Base-by-base conservation (phyloP, 2,113 vertebrate genomes). In the Silurus glanis region DNA sequence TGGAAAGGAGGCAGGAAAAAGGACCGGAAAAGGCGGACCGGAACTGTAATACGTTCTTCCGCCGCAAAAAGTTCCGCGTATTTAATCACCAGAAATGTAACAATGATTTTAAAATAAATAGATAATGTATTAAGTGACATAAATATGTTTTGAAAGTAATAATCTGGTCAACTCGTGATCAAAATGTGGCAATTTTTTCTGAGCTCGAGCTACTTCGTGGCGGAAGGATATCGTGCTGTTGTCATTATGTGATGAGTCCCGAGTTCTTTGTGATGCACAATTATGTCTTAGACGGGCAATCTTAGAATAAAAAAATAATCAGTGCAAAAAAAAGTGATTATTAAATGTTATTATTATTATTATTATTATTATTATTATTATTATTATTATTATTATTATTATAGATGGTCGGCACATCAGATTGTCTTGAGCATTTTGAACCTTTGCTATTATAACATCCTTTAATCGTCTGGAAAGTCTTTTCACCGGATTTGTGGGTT, bases 1-100 rank as follows among this genome's bases (percentile, higher is more conserved):
- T 88, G 76, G 80, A 88, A 67, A 25, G 53, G 89, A 89, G 89
- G 86, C 89, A 88, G 86, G 84, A 89, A 89, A 89, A 82, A 89
- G 89, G 82, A 84, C 86, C 81, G 84, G 86, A 88, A 86, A 6
- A 84, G 69, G 86, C 14, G 23, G 79, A 76, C 6, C 86, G 76
- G 84, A 85, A 86, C 7, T 82, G 47, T 23, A 83, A 61, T 74
- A 86, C 67, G 56, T 25, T 14, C 5, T 71, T 47, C 78, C 64
- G 28, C 78, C 21, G 51, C 53, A 3, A 62, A 13, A 84, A 59
- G 1, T 13, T 12, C 8, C 23, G 69, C 13, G 23, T 45, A 3
- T 45, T 47, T 12, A 69, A 69, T 23, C 0, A 10, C 61, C 6
- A n/a, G 10, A 80, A 37, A 58, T 79, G 13, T 58, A 79, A 58